Evolutionary conservation across 2,797 vertebrate species (phyloP), one percentile per base, ranked within the genome.

Genomic region (Paedocypris micromegethes): DNA sequence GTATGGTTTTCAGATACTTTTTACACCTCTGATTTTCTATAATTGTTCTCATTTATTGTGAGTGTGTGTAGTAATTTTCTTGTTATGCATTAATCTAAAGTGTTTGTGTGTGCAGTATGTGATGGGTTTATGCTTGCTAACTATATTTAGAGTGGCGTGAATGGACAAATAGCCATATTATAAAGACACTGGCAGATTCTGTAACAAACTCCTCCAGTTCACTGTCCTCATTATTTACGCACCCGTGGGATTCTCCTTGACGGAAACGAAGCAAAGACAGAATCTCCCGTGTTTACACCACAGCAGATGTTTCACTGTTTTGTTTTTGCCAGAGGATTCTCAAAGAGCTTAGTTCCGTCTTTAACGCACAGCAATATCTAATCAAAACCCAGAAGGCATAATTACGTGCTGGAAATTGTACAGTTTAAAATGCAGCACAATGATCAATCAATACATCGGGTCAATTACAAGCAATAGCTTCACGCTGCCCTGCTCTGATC

Each of bases 231-330:
- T 62, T 58, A 54, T 70, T 66, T 53, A 71, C 65, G 58, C 46
- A 49, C 68, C 73, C 61, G 41, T 65, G 61, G 58, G 71, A 66
- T 41, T 48, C 70, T 61, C 54, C 60, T 58, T 66, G 58, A 55
- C 58, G 56, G 50, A 60, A 9, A 52, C 54, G 53, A 59, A 23
- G 47, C 44, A 57, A 4, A 52, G 53, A 73, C 57, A 4, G 59
- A 72, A 48, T 54, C 48, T 66, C 42, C 53, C 42, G n/a, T 62
- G 62, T 72, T 75, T 80, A 77, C 64, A 58, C 53, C 63, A 77
- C 82, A 83, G 85, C 83, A 84, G 87, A 86, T 83, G 59, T 72
- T 47, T 79, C 84, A 86, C 82, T 81, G 88, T 86, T 86, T 80
- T 68, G 72, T 84, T 82, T 55, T 72, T 56, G 23, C 78, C 82